Base-by-base conservation (phyloP, 2,113 vertebrate genomes). In the Misgurnus anguillicaudatus region DNA sequence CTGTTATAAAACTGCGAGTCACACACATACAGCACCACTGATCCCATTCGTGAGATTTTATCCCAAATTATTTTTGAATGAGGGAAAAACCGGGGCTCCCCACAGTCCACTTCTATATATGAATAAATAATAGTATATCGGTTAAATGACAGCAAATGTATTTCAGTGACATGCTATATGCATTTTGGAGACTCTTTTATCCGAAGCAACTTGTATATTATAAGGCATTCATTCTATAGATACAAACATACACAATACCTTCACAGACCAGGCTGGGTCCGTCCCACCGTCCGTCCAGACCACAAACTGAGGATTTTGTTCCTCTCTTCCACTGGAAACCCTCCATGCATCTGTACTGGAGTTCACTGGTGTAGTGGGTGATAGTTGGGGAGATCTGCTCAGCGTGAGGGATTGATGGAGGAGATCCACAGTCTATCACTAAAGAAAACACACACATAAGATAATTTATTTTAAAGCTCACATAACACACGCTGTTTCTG, bases 341-440 rank as follows among this genome's bases (percentile, higher is more conserved):
- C 3, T 89, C 64, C 0, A 72, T 63, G 78, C 94, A 94, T 48
- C 10, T 65, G 17, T 89, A 93, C 10, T 9, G 79, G 51, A 89
- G 88, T 19, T 81, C 62, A 3, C 87, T 88, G 60, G 72, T 66
- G 6, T 91, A 93, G 0, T 63, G 85, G n/a, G 90, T 93, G n/a
- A 82, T 82, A 31, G 87, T 82, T 9, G 57, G 5, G 2, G 87
- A 82, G 47, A 87, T 48, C 48, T 83, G 81, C 3, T 83, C 42
- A 0, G 83, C 24, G 75, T 90, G 77, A 21, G 84, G 72, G 38
- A 82, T 65, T 16, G 71, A 14, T 24, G 62, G 79, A 0, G 88
- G 92, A 17, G 4, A 73, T 5, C 92, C 92, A 70, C 94, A 94
- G 53, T 93, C 89, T 4, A 94, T 84, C 85, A 87, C 93, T 94